Base-by-base conservation (phyloP, 53 echinoderm and acorn worm species). In the Echinarachnius parma region DNA sequence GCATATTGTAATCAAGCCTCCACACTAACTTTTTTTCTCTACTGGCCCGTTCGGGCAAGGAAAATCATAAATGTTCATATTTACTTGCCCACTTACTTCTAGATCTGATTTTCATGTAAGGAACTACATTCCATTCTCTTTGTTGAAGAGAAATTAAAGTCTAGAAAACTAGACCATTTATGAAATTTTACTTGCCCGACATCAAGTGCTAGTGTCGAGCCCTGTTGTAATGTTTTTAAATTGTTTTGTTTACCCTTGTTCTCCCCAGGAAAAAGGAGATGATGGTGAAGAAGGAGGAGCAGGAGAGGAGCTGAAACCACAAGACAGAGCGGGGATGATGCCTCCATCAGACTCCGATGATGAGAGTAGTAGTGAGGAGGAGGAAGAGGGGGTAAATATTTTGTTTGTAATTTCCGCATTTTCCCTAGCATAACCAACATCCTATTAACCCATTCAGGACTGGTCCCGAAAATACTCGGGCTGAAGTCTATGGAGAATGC, bases 261-360 rank as follows among this genome's bases (percentile, higher is more conserved):
- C 33, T 28, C 33, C 22, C 8, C 20, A 35, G 19, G 18, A 19
- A 0, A n/a, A 0, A 16, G 64, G 64, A 37, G 64, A 64, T 23
- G 18, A 9, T 7, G 71, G 28, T 45, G 64, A 55, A n/a, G 56
- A 26, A 15, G 71, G 55, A 10, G 53, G 27, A 34, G 53, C 13
- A 4, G 52, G 19, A 4, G 52, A 10, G 52, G 15, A 10, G 4
- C 30, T 39, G 32, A 33, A 14, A 54, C 71, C 71, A 2, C 71
- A 71, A 35, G 55, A 21, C 31, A 21, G 71, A 34, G 54, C 35
- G 15, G 71, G 54, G 26, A 21, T 28, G 28, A 33, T 54, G 37
- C 54, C 56, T 13, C 54, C 53, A 15, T 71, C 71, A 13, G 71
- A 71, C 71, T 71, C 71, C 0, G 71, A 71, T 31, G 46, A 34